A percentile compares a stretch with the other conserved stretches of the same genome.
These are phyloP conservation scores for Phalacrocorax pelagicus DNA, from an alignment of 2,113 vertebrate genomes.

Conservation along the genomic window DNA sequence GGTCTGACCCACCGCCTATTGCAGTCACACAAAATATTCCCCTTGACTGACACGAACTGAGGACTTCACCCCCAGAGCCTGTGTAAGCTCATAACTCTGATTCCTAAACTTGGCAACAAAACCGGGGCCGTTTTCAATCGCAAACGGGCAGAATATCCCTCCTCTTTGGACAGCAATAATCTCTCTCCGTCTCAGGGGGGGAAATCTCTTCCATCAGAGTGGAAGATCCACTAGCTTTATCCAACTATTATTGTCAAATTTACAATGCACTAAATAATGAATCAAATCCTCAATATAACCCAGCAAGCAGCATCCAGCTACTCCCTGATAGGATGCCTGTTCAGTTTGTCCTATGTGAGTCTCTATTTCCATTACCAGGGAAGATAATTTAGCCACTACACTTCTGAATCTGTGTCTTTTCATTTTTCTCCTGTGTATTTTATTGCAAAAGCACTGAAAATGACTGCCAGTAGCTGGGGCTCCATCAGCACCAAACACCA, in stretches of 20 bases:
- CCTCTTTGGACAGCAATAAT: constrained; percentile 32
- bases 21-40: neutral
- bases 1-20: neutral
- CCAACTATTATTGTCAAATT: neutral
- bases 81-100: constrained; percentile 52
- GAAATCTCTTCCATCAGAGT: constrained; percentile 17
- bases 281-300: neutral
- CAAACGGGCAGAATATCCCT: constrained; percentile 16
- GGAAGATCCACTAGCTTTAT: constrained; percentile 9
- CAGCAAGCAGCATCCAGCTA: neutral
- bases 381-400: neutral
- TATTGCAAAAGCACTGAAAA: neutral
- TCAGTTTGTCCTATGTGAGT: neutral
- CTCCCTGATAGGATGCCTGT: neutral
- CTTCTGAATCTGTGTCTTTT: neutral
- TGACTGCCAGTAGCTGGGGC: neutral
- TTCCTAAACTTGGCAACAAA: constrained; percentile 53
- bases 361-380: neutral
- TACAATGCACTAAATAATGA: constrained; percentile 9
- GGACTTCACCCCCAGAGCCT: constrained; percentile 10
- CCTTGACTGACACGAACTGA: neutral
- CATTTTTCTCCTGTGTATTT: neutral
- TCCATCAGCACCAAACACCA: neutral
- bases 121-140: neutral
- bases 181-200: neutral